Base-by-base conservation (phyloP, 2,797 vertebrate species). In the Intellagama lesueurii region DNA sequence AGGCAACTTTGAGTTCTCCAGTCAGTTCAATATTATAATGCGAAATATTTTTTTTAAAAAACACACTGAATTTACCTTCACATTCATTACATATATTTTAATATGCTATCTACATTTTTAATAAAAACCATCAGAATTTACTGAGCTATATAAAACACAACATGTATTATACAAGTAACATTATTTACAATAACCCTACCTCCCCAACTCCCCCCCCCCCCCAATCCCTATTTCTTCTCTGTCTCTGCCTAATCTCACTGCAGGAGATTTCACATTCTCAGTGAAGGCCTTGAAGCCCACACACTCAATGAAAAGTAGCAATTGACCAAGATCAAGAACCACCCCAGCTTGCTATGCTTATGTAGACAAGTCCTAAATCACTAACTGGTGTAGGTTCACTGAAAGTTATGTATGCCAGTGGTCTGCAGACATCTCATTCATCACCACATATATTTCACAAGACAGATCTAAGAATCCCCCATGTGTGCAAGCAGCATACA, bases 91-190 rank as follows among this genome's bases (percentile, higher is more conserved):
- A 32, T n/a, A 89, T 91, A 49, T 32, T 86, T 91, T 89, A 88
- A 82, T 92, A 86, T 73, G 81, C 60, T 93, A 93, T 91, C 92
- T 94, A 90, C 90, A 95, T 89, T 86, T 77, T 77, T 87, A 85
- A 85, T 90, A 1, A 91, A 86, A 87, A 66, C 68, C 40, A 73
- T 84, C 70, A 88, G 87, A 87, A 68, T 87, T 60, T 40, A 72
- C 28, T 73, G 40, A 80, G 87, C 81, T 94, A 89, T 60, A 93
- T 60, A 93, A 95, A 95, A 90, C 52, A 91, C 77, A 92, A 56
- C 66, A 89, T 72, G 40, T 0, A 0, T 86, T 72, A 92, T 91
- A 81, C 83, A 92, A 83, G 60, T 60, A 91, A 90, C 69, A 87
- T 92, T 78, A 78, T 47, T 35, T n/a, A 90, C 52, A 89, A 19